Percentiles rank a stretch among this genome's conserved stretches.
Evolutionary conservation across 1,140 invertebrate species (phyloP).

Genomic region (Eupristina koningsbergeri): DNA sequence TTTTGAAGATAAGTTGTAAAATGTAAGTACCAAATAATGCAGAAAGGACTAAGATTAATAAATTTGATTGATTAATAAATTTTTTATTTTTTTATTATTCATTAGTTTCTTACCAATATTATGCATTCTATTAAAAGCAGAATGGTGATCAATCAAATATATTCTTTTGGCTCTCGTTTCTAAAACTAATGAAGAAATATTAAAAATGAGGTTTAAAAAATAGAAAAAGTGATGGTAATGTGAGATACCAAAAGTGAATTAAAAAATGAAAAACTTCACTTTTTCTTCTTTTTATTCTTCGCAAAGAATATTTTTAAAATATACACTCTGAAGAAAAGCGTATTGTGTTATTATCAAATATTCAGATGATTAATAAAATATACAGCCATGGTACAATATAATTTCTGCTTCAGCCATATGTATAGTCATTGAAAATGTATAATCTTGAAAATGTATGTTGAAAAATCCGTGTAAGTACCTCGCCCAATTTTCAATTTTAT

Average conservation of each 20-base stretch:
- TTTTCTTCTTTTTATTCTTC: conserved; percentile 4
- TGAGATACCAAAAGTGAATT: background rate
- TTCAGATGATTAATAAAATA: background rate
- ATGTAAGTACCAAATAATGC: too few relatives aligned
- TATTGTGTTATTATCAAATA: background rate
- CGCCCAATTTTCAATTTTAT: too few relatives aligned
- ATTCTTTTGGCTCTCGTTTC: background rate
- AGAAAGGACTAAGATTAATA: too few relatives aligned
- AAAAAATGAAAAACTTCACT: background rate
- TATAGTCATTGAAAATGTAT: too few relatives aligned
- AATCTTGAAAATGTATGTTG: too few relatives aligned
- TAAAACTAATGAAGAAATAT: conserved; percentile 8
- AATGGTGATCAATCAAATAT: too few relatives aligned
- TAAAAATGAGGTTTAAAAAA: conserved; percentile 24
- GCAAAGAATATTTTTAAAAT: background rate
- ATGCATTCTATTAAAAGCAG: background rate
- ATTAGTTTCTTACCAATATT: background rate
- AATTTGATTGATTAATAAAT: too few relatives aligned
- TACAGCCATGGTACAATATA: too few relatives aligned
- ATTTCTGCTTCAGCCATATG: too few relatives aligned
- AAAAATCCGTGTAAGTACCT: too few relatives aligned
- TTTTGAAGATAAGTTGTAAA: too few relatives aligned
- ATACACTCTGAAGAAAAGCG: background rate
- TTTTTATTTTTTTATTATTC: background rate
- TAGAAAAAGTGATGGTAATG: background rate